These are phyloP conservation scores for Mormyrops boulengeri DNA, from an alignment of 2,797 vertebrate species.

Conservation along the genomic window DNA sequence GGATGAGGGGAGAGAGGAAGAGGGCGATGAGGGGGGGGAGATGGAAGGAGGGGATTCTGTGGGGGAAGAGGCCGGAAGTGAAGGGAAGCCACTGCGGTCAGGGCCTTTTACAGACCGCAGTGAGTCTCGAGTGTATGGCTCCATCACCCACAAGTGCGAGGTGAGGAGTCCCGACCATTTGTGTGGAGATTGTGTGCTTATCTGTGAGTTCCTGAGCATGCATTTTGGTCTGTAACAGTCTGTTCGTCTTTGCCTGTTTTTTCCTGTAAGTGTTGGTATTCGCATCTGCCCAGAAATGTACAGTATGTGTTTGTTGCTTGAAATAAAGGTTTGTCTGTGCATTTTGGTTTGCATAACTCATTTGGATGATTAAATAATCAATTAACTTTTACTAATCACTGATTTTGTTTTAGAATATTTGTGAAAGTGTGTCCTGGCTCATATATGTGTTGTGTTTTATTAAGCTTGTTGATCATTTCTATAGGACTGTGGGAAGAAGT, in stretches of 20 bases:
- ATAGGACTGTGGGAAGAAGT: conserved; percentile 94
- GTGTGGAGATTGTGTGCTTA: background rate
- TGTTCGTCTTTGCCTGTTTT: background rate
- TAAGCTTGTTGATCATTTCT: background rate
- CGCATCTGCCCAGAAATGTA: background rate
- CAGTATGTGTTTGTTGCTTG: background rate
- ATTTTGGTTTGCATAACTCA: background rate
- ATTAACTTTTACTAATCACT: background rate
- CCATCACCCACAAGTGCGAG: conserved; percentile 88
- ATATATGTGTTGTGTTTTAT: background rate
- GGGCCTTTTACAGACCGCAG: conserved; percentile 71
- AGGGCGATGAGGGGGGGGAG: conserved; percentile 36
- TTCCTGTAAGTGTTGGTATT: background rate
- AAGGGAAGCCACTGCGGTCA: conserved; percentile 55
- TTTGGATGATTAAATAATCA: background rate
- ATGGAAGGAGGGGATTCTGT: conserved; percentile 49
- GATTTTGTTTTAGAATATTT: background rate
- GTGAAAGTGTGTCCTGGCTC: background rate
- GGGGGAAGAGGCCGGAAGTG: conserved; percentile 52
- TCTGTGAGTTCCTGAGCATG: background rate
- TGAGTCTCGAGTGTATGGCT: conserved; percentile 87
- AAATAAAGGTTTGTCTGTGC: background rate
- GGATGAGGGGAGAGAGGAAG: conserved; percentile 30
- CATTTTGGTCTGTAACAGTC: background rate
- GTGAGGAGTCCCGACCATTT: conserved; percentile 54